Conservation (phyloP, 1,140 invertebrate species). For the Caenorhabditis inopinata region DNA sequence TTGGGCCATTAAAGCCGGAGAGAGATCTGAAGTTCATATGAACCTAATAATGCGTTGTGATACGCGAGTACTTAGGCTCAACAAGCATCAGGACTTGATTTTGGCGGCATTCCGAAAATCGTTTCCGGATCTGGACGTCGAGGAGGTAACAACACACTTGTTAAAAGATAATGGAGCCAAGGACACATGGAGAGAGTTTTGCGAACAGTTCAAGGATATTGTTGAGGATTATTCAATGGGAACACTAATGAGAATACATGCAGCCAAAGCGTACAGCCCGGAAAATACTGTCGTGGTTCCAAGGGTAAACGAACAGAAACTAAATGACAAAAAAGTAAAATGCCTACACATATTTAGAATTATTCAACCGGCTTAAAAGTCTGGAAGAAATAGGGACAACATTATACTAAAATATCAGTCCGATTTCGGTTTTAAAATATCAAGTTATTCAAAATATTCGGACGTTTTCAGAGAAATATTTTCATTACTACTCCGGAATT, state of each 20-base stretch:
- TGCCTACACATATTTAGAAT: too few species aligned
- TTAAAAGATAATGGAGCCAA: constrained; percentile 40
- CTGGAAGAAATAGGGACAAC: too few species aligned
- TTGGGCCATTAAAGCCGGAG: constrained; percentile 45
- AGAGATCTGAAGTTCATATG: constrained; percentile 46
- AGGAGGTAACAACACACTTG: constrained; percentile 31
- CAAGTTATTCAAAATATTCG: too few species aligned
- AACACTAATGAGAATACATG: constrained; percentile 41
- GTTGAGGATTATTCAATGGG: constrained; percentile 49
- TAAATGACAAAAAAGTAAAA: too few species aligned
- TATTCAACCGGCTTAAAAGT: too few species aligned
- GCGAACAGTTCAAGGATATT: constrained; percentile 48
- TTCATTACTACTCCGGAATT: too few species aligned
- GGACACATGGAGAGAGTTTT: constrained; percentile 45
- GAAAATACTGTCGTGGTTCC: constrained; percentile 47
- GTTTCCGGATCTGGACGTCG: constrained; percentile 40
- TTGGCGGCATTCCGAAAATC: constrained; percentile 38
- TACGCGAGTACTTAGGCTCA: constrained; percentile 21
- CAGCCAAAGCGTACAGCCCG: constrained; percentile 35
- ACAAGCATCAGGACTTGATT: constrained; percentile 44
- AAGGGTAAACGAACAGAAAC: constrained; percentile 26
- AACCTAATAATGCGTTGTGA: constrained; percentile 46
- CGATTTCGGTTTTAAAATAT: too few species aligned
- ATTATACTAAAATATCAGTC: too few species aligned
- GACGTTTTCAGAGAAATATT: too few species aligned